Base-by-base conservation (phyloP, 2,113 vertebrate species). In the Tenebrosternarchus preto region DNA sequence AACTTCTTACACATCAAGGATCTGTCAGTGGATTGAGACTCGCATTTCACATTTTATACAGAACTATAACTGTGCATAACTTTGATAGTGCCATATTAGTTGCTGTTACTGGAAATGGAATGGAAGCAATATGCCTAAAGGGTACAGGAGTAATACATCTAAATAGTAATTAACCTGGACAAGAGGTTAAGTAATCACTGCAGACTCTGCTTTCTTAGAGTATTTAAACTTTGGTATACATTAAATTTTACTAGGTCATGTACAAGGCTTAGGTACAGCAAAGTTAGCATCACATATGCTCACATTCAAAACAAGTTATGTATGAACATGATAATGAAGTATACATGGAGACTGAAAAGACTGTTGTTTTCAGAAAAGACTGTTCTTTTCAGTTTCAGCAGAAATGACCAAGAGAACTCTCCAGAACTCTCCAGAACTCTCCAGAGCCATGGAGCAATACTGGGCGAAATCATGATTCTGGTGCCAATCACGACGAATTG, bases 331-430 rank as follows among this genome's bases (percentile, higher is more conserved):
- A 75, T 76, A 75, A 36, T 71, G 75, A 87, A 63, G 43, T 68
- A 80, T 84, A 76, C 39, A 2, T 9, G 5, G 22, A 36, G 19
- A 60, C 4, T n/a, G n/a, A n/a, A n/a, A n/a, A n/a, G n/a, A n/a
- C n/a, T n/a, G n/a, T n/a, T n/a, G n/a, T n/a, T n/a, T n/a, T n/a
- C n/a, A n/a, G n/a, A n/a, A n/a, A n/a, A n/a, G n/a, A n/a, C n/a
- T 29, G 20, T 5, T 80, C 70, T 46, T 68, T 55, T 76, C 22
- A n/a, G 57, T 53, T 19, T 60, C 68, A 57, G 39, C 46, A 11
- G 46, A 80, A 73, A 80, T 85, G 64, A 88, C 75, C 57, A 81
- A 43, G 64, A 66, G 80, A 75, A 72, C 72, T 79, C 7, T 11
- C 6, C 46, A 22, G n/a, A n/a, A n/a, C n/a, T n/a, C n/a, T n/a